Percentiles rank a stretch among this genome's conserved stretches.
These are phyloP conservation scores for Julus scanicus DNA, from an alignment of 2,888 invertebrate genomes.

Conservation along the genomic window DNA sequence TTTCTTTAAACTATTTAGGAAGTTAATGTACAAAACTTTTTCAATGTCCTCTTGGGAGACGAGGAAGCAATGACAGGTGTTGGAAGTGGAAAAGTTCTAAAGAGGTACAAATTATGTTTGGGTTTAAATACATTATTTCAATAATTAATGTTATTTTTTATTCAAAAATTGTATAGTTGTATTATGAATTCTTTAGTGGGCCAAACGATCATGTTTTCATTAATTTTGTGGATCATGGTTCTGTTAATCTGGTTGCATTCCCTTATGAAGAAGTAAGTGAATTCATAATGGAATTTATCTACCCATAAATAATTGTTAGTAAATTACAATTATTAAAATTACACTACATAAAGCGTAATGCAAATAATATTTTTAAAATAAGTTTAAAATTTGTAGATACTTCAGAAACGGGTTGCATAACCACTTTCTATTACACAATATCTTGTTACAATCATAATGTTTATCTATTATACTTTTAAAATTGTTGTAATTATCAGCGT, in stretches of 20 bases:
- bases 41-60: constrained; percentile 71
- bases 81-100: constrained; percentile 69
- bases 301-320: not conserved
- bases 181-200: constrained; percentile 66
- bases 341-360: not conserved
- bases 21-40: constrained; percentile 71
- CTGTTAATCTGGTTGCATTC: constrained; percentile 71
- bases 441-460: not conserved
- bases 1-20: constrained; percentile 63
- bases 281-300: not conserved
- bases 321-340: not conserved
- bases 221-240: constrained; percentile 74
- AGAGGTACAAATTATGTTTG: constrained; percentile 62
- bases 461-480: not conserved
- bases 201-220: constrained; percentile 72
- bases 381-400: not conserved
- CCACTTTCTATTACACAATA: not conserved
- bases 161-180: not conserved
- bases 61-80: constrained; percentile 66
- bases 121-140: not conserved
- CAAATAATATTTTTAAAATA: not conserved
- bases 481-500: not conserved
- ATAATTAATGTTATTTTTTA: not conserved
- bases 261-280: constrained; percentile 55
- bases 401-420: not conserved